Base-by-base conservation (phyloP, 2,113 vertebrate genomes). In the Isichthys henryi region DNA sequence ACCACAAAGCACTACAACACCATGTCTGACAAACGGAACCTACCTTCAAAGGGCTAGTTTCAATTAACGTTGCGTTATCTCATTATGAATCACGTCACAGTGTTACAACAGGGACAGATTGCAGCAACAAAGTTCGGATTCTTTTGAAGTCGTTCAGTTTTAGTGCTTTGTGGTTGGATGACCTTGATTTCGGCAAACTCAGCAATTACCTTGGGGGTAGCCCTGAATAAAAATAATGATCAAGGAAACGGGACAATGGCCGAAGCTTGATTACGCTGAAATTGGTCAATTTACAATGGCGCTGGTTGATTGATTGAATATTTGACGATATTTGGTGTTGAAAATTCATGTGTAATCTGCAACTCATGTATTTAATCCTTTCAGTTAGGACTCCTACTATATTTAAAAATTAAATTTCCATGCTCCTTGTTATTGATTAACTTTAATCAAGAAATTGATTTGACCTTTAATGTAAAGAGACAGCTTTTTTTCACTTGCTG, bases 151-250 rank as follows among this genome's bases (percentile, higher is more conserved):
- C 21, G 0, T 13, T 19, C 0, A 5, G 43, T 84, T 23, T 45
- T 84, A 35, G 90, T 93, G 94, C 94, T 93, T 94, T 94, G 94
- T 94, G 93, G 93, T 94, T 93, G 92, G 93, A 86, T 93, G 56
- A 90, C 46, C 62, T 74, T 89, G 62, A 62, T 92, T 31, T 89
- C n/a, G 43, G 90, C 89, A 91, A 92, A 93, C 91, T 39, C 35
- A 35, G 45, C 87, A 89, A 92, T 92, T 87, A 92, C 85, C 11
- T 0, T 90, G 70, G 88, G 39, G 89, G 74, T 74, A 90, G 89
- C 94, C 90, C 87, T 31, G 5, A 91, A 53, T 88, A 31, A 80
- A 82, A 70, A 48, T 23, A 90, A 91, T 87, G 93, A 90, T 90
- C 86, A 46, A 90, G 52, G 21, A 39, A 17, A 43, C 17, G 35